Base-by-base conservation (phyloP, 2,797 vertebrate species). In the Pterois miles region DNA sequence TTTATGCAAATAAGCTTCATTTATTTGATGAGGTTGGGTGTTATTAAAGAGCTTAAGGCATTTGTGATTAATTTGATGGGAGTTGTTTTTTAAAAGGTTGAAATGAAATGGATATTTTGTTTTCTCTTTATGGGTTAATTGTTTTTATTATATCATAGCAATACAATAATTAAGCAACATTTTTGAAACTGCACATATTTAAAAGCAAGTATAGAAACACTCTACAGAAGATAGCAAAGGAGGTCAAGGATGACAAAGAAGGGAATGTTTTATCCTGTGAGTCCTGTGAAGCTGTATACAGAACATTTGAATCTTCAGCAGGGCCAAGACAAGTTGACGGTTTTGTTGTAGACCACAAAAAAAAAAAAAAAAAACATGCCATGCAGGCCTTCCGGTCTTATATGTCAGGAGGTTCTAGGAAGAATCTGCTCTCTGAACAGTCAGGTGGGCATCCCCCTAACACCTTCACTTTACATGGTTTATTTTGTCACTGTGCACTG, bases 1-100 rank as follows among this genome's bases (percentile, higher is more conserved):
- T 84, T 76, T 56, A 87, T 91, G 79, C 86, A 88, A 90, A 89
- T 91, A 78, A 72, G 40, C 18, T 74, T 71, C 53, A 36, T 69
- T 67, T 74, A 73, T 80, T 81, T 70, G 50, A 82, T 72, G 83
- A 88, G 84, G 25, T 52, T 67, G 53, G 16, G 11, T 65, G 22
- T 81, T 75, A 52, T 67, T 53, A 59, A 78, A 68, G 62, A 66
- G 74, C 76, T 76, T 1, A 20, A 75, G 73, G 80, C 62, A 72
- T 76, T 80, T 72, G 27, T 67, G 65, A 76, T 85, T 84, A 52
- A 84, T 88, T 84, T 80, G 40, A 82, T 83, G 62, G 54, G 40
- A 58, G 71, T 50, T 67, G 59, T 43, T 31, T 62, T 74, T 50
- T n/a, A n/a, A 77, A 83, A 81, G 57, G 36, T 86, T 58, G 62